A percentile compares a stretch with the other conserved stretches of the same genome.
phyloP scores from a whole-genome alignment of 1,140 invertebrate species.

The Streblospio benedicti region DNA sequence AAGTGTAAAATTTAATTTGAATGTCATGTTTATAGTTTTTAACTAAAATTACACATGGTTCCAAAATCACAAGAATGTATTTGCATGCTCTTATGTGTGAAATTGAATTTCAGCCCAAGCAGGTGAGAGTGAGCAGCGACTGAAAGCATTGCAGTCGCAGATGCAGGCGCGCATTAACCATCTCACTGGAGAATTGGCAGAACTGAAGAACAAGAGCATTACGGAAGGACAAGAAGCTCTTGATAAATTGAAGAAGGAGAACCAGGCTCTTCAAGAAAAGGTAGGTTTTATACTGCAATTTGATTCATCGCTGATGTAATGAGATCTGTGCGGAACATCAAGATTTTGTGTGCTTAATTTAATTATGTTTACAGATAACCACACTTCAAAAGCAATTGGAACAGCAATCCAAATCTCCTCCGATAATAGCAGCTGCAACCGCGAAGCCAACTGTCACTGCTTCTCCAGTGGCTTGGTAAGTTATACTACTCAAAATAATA shows the following conservation, averaged over 20 bases:
- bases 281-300: slow-evolving; percentile 45
- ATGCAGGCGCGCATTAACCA: slow-evolving; percentile 62
- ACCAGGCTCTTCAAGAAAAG: slow-evolving; percentile 56
- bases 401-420: no score
- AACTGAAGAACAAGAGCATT: slow-evolving; percentile 50
- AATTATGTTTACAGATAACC: neutral
- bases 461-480: slow-evolving; percentile 20
- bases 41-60: no score
- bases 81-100: no score
- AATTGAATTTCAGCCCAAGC: no score
- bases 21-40: no score
- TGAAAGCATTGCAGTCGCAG: slow-evolving; percentile 60
- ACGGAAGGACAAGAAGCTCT: slow-evolving; percentile 20
- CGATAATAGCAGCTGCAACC: slow-evolving; percentile 17
- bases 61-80: no score
- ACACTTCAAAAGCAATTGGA: slow-evolving; percentile 67
- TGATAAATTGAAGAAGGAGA: slow-evolving; percentile 54
- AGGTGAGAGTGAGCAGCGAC: slow-evolving; percentile 32
- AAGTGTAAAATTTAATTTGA: neutral
- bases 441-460: slow-evolving; percentile 34
- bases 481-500: slow-evolving; percentile 19
- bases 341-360: neutral
- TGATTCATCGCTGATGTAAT: no score
- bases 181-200: slow-evolving; percentile 64
- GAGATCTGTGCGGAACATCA: no score